Evolutionary conservation across 1,140 invertebrate species (phyloP).

Genomic region (Drosophila lacertosa): DNA sequence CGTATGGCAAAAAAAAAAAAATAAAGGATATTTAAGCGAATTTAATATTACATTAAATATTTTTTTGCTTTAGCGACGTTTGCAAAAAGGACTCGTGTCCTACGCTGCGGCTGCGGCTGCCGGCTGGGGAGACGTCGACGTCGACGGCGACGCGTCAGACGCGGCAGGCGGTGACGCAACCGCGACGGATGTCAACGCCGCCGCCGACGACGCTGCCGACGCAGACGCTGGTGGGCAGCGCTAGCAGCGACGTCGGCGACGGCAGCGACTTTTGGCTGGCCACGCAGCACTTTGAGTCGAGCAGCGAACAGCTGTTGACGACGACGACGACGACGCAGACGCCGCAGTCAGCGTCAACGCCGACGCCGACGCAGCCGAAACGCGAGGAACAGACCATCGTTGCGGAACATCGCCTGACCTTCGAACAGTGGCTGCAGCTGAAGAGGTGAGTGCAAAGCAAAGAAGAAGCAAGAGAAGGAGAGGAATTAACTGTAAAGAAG

Average conservation of each 20-base stretch:
- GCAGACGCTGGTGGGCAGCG: neutral
- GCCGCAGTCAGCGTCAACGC: too few species aligned
- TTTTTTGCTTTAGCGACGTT: too few species aligned
- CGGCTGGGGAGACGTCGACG: neutral
- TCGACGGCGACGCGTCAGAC: neutral
- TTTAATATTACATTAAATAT: too few species aligned
- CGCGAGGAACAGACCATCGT: too few species aligned
- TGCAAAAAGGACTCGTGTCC: neutral
- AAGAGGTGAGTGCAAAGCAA: constrained; percentile 22
- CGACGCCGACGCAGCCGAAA: neutral
- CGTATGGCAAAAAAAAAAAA: too few species aligned
- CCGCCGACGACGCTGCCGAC: neutral
- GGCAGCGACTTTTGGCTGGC: neutral
- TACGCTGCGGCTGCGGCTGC: constrained; percentile 7
- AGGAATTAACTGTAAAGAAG: too few species aligned
- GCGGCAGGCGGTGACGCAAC: neutral
- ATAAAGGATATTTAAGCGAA: too few species aligned
- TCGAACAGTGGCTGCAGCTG: constrained; percentile 21
- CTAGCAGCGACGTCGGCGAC: neutral
- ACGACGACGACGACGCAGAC: too few species aligned
- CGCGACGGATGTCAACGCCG: neutral
- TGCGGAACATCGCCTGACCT: constrained; percentile 9
- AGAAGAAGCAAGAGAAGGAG: too few species aligned
- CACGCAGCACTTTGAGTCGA: neutral
- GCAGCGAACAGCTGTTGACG: neutral